Evolutionary conservation across 2,113 vertebrate genomes (phyloP), one percentile per base, ranked within the genome.

Genomic region (Todiramphus saurophagus): DNA sequence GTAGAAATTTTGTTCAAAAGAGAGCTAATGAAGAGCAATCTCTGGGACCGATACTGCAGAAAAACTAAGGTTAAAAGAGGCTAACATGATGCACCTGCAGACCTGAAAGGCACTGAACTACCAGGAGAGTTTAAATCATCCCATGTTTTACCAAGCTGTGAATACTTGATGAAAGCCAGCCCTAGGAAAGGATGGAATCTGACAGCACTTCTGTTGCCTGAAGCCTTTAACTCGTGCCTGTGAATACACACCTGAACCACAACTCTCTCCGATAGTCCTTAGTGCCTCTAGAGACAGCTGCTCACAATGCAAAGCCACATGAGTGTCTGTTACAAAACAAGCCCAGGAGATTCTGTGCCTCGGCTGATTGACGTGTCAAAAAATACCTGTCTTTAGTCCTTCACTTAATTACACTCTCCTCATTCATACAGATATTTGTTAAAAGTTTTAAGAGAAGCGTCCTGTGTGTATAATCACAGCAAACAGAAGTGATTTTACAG

Each of bases 31-130:
- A 46, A 90, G 68, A 76, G 62, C 92, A 94, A 58, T 17, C 81
- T 68, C 81, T 73, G 95, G 53, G 74, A 94, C 30, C 83, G 72
- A 62, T 43, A 55, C 81, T 94, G 96, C 41, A 86, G 94, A 93
- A 74, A 77, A 92, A 70, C 94, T 96, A 76, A 41, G 72, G 88
- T 96, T 43, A 74, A 84, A 17, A 27, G 41, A 55, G 60, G 33
- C 84, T 86, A 50, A 39, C 4, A 2, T 13, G 75, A 58, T 21
- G 78, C 14, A 41, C 70, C 84, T 79, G 78, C 78, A 84, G 87
- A 64, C 48, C 81, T 66, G 62, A 37, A 63, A 41, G 79, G 62
- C 74, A 55, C 91, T 81, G 3, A 73, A 12, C 86, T 78, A 59
- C 72, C 50, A 23, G 50, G 30, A 77, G 37, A 76, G 13, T 2